Evolutionary conservation across 2,797 vertebrate species (phyloP).

Genomic region (Darevskia nairensis): DNA sequence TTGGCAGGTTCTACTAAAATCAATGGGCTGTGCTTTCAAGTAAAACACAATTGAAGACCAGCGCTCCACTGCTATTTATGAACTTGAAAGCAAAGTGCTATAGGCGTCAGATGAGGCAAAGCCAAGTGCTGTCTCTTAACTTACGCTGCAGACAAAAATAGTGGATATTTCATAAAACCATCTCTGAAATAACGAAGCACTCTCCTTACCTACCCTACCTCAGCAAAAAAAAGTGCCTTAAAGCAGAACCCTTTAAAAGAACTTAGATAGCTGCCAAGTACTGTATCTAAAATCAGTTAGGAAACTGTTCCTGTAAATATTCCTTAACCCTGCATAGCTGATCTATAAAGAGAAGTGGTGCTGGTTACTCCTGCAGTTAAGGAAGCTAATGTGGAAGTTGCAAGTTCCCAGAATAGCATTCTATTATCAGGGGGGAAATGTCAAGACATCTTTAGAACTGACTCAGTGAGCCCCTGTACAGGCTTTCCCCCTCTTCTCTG

Average conservation of each 20-base stretch:
- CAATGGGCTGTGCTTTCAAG: not conserved
- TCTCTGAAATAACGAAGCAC: not conserved
- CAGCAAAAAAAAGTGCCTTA: no score
- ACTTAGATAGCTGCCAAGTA: constrained; percentile 26
- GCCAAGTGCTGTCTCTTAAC: constrained; percentile 1
- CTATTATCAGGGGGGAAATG: constrained; percentile 19
- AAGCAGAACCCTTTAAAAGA: not conserved
- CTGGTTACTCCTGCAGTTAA: constrained; percentile 40
- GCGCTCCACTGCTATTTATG: not conserved
- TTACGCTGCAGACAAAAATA: not conserved
- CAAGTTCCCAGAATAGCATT: not conserved
- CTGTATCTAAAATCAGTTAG: constrained; percentile 43
- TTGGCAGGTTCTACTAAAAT: not conserved
- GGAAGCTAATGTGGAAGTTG: constrained; percentile 32
- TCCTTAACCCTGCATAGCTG: constrained; percentile 16
- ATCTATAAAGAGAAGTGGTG: not conserved
- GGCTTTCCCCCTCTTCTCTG: rapidly evolving
- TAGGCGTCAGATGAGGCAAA: not conserved
- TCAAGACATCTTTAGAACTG: not conserved
- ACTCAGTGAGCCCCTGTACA: not conserved
- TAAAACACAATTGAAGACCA: not conserved
- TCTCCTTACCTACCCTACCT: not conserved
- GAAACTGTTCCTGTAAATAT: constrained; percentile 49
- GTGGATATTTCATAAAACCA: constrained; percentile 31
- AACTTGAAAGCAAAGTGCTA: constrained; percentile 26